These are phyloP conservation scores for Microlaimidae sp. DNA, from an alignment of 2,888 invertebrate species.

Conservation along the genomic window DNA sequence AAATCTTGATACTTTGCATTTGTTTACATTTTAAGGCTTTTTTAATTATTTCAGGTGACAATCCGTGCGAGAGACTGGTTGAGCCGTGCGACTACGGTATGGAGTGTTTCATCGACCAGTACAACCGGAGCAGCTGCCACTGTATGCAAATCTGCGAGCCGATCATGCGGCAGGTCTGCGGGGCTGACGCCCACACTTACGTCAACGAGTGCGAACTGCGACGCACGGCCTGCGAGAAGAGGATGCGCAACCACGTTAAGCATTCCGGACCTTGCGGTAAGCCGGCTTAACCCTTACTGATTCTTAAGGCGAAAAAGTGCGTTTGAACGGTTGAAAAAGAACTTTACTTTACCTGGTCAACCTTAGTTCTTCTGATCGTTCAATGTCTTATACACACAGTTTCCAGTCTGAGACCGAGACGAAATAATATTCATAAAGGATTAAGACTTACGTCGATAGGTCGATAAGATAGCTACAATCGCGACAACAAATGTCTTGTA, in stretches of 20 bases:
- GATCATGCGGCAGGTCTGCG: constrained; percentile 24
- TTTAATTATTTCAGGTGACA: constrained; percentile 36
- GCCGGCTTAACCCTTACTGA: too few species aligned
- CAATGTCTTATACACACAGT: too few species aligned
- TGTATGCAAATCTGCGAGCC: constrained; percentile 19
- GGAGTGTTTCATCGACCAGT: constrained; percentile 49
- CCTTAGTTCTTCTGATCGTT: too few species aligned
- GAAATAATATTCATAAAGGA: too few species aligned
- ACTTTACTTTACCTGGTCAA: too few species aligned
- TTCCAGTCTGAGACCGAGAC: too few species aligned
- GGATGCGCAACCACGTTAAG: constrained; percentile 38
- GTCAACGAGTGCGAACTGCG: constrained; percentile 66
- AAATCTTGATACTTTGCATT: too few species aligned
- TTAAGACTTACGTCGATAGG: too few species aligned
- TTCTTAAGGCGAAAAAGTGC: too few species aligned
- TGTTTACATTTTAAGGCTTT: neutral
- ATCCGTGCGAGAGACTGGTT: constrained; percentile 37
- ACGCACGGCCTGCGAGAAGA: constrained; percentile 37
- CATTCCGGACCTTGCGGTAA: constrained; percentile 43
- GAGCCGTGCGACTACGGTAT: constrained; percentile 55
- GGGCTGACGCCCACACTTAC: constrained; percentile 59
- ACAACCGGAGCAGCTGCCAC: constrained; percentile 41
- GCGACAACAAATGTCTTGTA: too few species aligned
- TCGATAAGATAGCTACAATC: too few species aligned
- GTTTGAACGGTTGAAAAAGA: too few species aligned